A percentile compares a stretch with the other conserved stretches of the same genome.
Evolutionary conservation across 2,888 invertebrate species (phyloP).

Genomic region (Mythimna vitellina): DNA sequence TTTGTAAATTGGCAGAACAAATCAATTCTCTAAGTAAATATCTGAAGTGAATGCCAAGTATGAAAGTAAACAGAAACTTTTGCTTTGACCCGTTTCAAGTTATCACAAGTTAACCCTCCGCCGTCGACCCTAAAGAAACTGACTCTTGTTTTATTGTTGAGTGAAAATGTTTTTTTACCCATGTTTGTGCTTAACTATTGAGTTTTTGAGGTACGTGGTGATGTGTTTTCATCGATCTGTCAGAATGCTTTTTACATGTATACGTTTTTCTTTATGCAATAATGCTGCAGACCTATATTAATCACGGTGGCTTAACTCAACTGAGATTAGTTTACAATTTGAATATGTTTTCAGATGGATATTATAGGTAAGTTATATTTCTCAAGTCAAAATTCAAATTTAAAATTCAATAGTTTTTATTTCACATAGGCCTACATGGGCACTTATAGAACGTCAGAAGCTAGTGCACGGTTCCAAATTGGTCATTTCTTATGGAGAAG

Average conservation of each 20-base stretch:
- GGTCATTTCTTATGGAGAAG: no score
- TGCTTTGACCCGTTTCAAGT: conserved; percentile 30
- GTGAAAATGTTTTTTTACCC: conserved; percentile 21
- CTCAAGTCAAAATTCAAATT: no score
- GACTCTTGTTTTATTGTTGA: conserved; percentile 46
- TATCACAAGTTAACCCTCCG: conserved; percentile 39
- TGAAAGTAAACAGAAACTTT: conserved; percentile 29
- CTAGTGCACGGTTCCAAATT: no score
- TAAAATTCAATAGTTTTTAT: no score
- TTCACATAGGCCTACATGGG: no score
- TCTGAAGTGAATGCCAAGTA: conserved; percentile 16
- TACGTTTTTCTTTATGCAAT: no score
- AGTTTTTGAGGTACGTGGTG: neutral
- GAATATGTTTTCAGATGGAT: no score
- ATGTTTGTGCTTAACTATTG: conserved; percentile 10
- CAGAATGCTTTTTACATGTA: neutral
- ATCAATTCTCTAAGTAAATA: conserved; percentile 7
- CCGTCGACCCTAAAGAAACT: conserved; percentile 20
- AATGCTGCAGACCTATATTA: no score
- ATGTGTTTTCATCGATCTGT: conserved; percentile 2
- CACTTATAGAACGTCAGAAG: no score
- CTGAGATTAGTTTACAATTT: no score
- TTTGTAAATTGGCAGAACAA: conserved; percentile 2
- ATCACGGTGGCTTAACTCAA: no score
- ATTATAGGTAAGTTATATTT: no score